phyloP scores from a whole-genome alignment of 1,140 invertebrate genomes.

The Hirudo medicinalis region DNA sequence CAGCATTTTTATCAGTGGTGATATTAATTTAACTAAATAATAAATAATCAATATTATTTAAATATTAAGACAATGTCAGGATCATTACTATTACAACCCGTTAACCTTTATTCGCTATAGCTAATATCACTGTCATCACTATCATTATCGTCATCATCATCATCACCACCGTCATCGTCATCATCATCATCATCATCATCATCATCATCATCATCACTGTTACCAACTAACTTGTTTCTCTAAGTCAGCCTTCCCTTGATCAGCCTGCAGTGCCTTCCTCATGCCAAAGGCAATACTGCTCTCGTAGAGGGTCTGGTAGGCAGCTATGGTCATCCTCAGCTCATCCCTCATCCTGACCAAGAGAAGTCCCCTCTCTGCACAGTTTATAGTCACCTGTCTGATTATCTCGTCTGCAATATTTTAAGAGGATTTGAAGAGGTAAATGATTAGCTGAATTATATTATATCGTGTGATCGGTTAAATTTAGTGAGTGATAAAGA shows the following conservation, averaged over 20 bases:
- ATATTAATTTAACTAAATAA: no score
- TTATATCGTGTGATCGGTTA: no score
- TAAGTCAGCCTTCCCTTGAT: slow-evolving; percentile 57
- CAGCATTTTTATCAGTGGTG: no score
- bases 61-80: no score
- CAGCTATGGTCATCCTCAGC: slow-evolving; percentile 84
- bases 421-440: background rate
- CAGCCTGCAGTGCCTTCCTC: slow-evolving; percentile 79
- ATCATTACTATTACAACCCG: no score
- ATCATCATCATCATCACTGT: background rate
- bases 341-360: slow-evolving; percentile 83
- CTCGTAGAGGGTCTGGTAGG: slow-evolving; percentile 86
- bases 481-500: no score
- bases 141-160: background rate
- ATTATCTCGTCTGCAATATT: slow-evolving; percentile 66
- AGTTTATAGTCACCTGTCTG: slow-evolving; percentile 88
- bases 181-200: background rate
- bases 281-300: slow-evolving; percentile 94
- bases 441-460: no score
- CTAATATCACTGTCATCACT: background rate
- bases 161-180: background rate
- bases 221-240: slow-evolving; percentile 41
- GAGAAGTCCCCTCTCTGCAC: slow-evolving; percentile 84
- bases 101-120: no score
- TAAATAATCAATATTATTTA: no score